Base-by-base conservation (phyloP, 2,113 vertebrate species). In the Apus apus region DNA sequence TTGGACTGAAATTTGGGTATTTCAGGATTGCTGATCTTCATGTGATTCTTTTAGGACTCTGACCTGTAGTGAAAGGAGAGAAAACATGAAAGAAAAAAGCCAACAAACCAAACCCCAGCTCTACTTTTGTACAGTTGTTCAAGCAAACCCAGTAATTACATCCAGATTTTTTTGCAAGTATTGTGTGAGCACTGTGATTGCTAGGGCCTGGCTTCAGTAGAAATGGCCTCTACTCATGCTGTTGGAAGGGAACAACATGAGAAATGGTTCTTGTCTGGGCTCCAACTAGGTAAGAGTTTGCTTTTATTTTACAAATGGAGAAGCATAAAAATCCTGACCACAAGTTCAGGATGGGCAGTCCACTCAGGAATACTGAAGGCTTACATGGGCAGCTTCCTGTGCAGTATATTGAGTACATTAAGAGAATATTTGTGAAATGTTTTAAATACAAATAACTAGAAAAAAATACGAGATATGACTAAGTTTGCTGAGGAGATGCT, bases 41-140 rank as follows among this genome's bases (percentile, higher is more conserved):
- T 25, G 7, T 51, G 48, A 15, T 2, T 90, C 43, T 80, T 89
- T 34, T 40, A 8, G 20, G 27, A 19, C 43, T 81, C 61, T 81
- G 72, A 89, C 76, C 95, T 95, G 86, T 26, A 81, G 26, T 51
- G 64, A 60, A 76, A 91, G 32, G 19, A 94, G 29, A 94, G 58
- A 90, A 93, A 88, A 25, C 21, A 45, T 61, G 62, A 85, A 72
- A 60, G 19, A 32, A 84, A 13, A 21, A 50, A 40, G 16, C 45
- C 53, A 53, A 53, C 20, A 50, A 50, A 19, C 7, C 17, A 78
- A 85, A 48, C 15, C 11, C 22, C 51, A 67, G 1, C 6, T 74
- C 14, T 36, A 8, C 34, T 38, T 79, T 68, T 61, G 54, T 40
- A 22, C 8, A n/a, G 36, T 9, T 50, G 18, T 34, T 79, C 56